phyloP scores from a whole-genome alignment of 1,140 invertebrate genomes.

The Tetramorium alpestre region DNA sequence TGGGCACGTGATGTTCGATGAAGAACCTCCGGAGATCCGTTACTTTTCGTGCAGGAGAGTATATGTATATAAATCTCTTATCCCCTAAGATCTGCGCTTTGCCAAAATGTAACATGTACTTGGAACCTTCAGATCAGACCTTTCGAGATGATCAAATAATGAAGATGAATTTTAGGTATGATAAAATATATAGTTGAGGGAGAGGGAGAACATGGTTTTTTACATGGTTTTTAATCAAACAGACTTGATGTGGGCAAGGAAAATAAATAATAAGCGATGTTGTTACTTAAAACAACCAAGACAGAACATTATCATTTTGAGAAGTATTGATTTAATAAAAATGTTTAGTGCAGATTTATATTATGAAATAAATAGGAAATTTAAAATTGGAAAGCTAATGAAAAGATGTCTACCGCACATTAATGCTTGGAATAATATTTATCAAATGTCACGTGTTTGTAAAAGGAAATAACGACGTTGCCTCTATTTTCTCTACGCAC shows the following conservation, averaged over 20 bases:
- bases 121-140: not conserved
- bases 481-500: slow-evolving; percentile 76
- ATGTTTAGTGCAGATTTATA: not conserved
- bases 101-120: not conserved
- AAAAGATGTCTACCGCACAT: not conserved
- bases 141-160: not conserved
- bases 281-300: not conserved
- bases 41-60: slow-evolving; percentile 66
- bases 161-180: not conserved
- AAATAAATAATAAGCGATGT: not conserved
- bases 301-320: not conserved
- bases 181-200: not conserved
- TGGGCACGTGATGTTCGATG: slow-evolving; percentile 82
- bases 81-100: slow-evolving; percentile 33
- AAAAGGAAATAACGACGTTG: slow-evolving; percentile 28
- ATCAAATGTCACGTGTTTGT: slow-evolving; percentile 12
- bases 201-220: not conserved
- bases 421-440: slow-evolving; percentile 25
- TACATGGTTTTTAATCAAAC: not conserved
- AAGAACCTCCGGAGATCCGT: slow-evolving; percentile 77
- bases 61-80: slow-evolving; percentile 52
- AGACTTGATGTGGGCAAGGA: not conserved
- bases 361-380: not conserved
- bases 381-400: not conserved
- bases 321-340: not conserved